Conservation (phyloP, 2,888 invertebrate genomes). For the Agelastica alni region DNA sequence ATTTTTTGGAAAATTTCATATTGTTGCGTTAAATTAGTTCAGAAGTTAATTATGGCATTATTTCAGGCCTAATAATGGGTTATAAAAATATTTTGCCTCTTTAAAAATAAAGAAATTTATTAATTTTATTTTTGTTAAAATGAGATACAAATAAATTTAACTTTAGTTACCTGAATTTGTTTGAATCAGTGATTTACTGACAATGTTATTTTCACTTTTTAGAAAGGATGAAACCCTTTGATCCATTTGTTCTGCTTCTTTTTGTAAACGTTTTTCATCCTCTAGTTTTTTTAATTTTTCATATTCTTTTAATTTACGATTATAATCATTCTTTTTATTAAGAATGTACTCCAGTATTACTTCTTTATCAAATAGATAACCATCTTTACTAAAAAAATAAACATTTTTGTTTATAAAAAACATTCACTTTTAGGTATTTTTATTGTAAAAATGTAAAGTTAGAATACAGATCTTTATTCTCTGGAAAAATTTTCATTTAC, state of each 20-base stretch:
- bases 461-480: too few species aligned
- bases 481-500: too few species aligned
- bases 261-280: slow-evolving; percentile 70
- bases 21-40: too few species aligned
- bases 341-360: slow-evolving; percentile 94
- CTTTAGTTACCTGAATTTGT: slow-evolving; percentile 51
- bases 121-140: too few species aligned
- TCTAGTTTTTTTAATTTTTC: slow-evolving; percentile 83
- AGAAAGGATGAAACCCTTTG: slow-evolving; percentile 78
- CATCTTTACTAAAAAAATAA: slow-evolving; percentile 66
- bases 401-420: not conserved
- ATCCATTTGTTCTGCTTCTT: slow-evolving; percentile 70
- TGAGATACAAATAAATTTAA: too few species aligned
- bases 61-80: too few species aligned
- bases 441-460: too few species aligned
- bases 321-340: slow-evolving; percentile 90
- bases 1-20: too few species aligned
- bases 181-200: slow-evolving; percentile 58
- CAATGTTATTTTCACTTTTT: slow-evolving; percentile 80
- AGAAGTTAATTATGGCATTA: too few species aligned
- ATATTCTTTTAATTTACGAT: slow-evolving; percentile 87
- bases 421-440: not conserved
- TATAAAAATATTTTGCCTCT: too few species aligned
- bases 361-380: slow-evolving; percentile 95
- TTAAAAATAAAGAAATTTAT: too few species aligned